Evolutionary conservation across 1,140 invertebrate genomes (phyloP).

Genomic region (Megalonaias nervosa): DNA sequence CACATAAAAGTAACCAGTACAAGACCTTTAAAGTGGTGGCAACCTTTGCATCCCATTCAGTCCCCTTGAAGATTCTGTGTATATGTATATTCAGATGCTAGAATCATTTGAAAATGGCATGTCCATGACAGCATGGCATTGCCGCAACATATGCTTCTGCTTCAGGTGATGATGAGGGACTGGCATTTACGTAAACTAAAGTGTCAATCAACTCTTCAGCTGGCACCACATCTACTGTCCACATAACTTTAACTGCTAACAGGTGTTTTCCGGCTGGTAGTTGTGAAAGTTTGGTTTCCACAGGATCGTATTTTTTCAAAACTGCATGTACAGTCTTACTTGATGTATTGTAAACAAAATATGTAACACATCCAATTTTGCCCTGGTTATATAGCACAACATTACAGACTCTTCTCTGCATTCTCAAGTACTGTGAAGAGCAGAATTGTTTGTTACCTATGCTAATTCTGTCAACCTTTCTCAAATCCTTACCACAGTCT

Average conservation of each 20-base stretch:
- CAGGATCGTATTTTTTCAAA: too few relatives aligned
- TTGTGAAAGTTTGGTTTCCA: background rate
- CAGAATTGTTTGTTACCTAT: constrained; percentile 16
- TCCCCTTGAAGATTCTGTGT: too few relatives aligned
- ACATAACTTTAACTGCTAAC: constrained; percentile 9
- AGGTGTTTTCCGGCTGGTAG: background rate
- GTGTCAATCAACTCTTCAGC: constrained; percentile 9
- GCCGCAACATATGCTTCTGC: too few relatives aligned
- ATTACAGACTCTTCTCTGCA: constrained; percentile 31
- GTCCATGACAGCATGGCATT: background rate
- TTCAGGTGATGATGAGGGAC: too few relatives aligned
- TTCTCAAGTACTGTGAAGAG: constrained; percentile 12
- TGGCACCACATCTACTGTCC: background rate
- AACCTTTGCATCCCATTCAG: too few relatives aligned
- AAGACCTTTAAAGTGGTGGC: too few relatives aligned
- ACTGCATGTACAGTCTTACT: constrained; percentile 23
- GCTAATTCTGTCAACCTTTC: constrained; percentile 17
- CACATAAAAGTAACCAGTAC: too few relatives aligned
- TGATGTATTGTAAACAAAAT: constrained; percentile 17
- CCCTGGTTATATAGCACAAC: constrained; percentile 7
- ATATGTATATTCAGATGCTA: too few relatives aligned
- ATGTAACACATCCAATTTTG: constrained; percentile 11
- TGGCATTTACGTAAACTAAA: constrained; percentile 14
- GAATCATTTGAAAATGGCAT: constrained; percentile 10
- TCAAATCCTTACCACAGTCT: background rate